Evolutionary conservation across 2,888 invertebrate genomes (phyloP), one percentile per base, ranked within the genome.

Genomic region (Cheilosia urbana): DNA sequence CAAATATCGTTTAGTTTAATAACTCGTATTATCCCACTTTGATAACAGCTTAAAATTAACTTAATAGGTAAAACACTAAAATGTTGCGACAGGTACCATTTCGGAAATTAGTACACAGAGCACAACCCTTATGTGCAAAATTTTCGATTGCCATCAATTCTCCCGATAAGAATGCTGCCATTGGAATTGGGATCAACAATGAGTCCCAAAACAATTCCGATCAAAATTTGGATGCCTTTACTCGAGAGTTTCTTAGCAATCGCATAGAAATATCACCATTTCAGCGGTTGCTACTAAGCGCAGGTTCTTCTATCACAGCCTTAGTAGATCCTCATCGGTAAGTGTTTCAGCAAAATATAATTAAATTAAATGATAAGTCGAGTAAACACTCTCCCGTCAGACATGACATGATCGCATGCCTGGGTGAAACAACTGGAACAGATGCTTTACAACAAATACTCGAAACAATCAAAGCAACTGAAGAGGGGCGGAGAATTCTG

Each of bases 351-450:
- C 1, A 9, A 24, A 15, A 21, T 24, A 6, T 45, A 9, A 19
- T 47, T 7, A 2, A 17, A 47, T n/a, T 2, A 1, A 9, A 17
- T 9, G 17, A 11, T 11, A 11, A 21, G 11, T 24, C n/a, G 24
- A 2, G 4, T 19, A 45, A 42, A 60, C 13, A 3, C 0, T 42
- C 15, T 2, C 9, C 17, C 51, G 27, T 92, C 76, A 93, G 96
- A 84, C 96, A 95, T 19, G 98, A 99, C 91, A 98, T 98, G 97
- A 97, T 99, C 88, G 98, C 98, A 24, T 97, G 97, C 87, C 94
- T 98, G 88, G 98, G 98, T 1, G 99, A 99, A 93, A 96, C 98
- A 0, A 97, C 98, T 11, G 98, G 95, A 2, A 93, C 93, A 87
- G 91, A 90, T 57, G 96, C 98, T 3, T 93, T 98, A 5, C 93